Evolutionary conservation across 2,888 invertebrate species (phyloP), one percentile per base, ranked within the genome.

Genomic region (Eudiplozoon nipponicum): DNA sequence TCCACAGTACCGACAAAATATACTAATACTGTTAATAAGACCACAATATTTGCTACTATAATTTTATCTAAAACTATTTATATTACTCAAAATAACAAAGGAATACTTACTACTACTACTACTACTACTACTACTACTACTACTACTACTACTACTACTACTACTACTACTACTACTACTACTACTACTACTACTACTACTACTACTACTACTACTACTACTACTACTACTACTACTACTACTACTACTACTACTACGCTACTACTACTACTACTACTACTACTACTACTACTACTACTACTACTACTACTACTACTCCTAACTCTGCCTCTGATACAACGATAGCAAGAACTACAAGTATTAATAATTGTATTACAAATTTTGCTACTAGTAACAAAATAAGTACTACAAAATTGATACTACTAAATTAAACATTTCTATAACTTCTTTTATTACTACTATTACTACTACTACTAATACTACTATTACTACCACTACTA

Each of bases 41-140:
- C 26, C n/a, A 26, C 26, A 26, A 26, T n/a, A 9, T 9, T 22
- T 35, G 21, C 35, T 35, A 35, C 35, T 35, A 20, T 22, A 23
- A 35, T 13, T 35, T 11, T 13, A 23, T 11, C 36, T 35, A 23
- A 7, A 23, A 35, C 36, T 35, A 35, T 23, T 35, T 9, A 18
- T 35, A 23, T 23, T 35, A 23, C 36, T 35, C 9, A 18, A 11
- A 23, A 18, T 35, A 23, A 9, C 15, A 35, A 18, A 23, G 23
- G 22, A 23, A 35, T 23, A 23, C 15, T 23, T 35, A 23, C 36
- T 35, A 35, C 36, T 35, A 35, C 36, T 35, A 35, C 36, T 35
- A 23, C 36, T 35, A 23, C 36, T 35, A 23, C 36, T 35, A 23
- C 36, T 35, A 23, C 36, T 35, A 13, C 36, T 35, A 13, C 36